Conservation (phyloP, 2,113 vertebrate genomes). For the Tichodroma muraria region DNA sequence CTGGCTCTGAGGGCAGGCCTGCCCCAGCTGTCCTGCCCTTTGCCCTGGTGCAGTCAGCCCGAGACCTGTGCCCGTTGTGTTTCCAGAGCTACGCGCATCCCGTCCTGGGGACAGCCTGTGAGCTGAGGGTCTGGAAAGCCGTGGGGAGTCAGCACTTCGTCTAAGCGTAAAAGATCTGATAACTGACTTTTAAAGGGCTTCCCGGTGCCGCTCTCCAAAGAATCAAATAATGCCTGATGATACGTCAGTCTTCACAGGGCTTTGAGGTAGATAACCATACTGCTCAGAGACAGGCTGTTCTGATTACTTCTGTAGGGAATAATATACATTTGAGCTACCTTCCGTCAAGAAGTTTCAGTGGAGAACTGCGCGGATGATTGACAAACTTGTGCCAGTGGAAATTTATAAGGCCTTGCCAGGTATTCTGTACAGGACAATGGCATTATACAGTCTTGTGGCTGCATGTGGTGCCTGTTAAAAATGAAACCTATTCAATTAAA, state of each 20-base stretch:
- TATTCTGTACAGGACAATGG: not conserved
- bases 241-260: not conserved
- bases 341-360: not conserved
- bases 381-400: not conserved
- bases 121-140: not conserved
- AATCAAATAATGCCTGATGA: not conserved
- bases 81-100: not conserved
- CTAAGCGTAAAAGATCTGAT: not conserved
- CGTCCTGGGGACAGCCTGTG: not conserved
- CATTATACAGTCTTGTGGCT: not conserved
- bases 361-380: not conserved
- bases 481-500: not conserved
- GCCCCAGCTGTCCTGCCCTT: not conserved
- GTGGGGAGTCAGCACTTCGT: not conserved
- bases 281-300: not conserved
- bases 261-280: not conserved
- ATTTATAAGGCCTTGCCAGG: not conserved
- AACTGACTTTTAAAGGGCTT: not conserved
- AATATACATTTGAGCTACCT: not conserved
- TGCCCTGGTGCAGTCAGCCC: not conserved
- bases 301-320: not conserved
- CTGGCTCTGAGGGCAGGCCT: not conserved
- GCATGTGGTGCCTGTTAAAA: not conserved
- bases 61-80: not conserved
- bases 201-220: not conserved